Conservation (phyloP, 2,113 vertebrate genomes). For the Platanista minor region DNA sequence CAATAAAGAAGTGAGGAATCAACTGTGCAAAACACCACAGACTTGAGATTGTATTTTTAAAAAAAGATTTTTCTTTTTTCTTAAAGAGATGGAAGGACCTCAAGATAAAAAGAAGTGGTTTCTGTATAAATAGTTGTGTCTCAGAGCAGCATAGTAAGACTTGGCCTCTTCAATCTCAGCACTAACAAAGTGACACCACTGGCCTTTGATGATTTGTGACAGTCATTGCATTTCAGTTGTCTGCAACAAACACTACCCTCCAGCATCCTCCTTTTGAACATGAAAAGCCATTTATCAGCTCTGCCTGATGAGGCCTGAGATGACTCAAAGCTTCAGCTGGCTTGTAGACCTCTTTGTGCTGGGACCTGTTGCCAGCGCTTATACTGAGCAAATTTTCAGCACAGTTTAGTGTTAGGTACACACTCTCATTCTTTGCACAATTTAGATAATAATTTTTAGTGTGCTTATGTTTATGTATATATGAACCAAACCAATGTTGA, state of each 20-base stretch:
- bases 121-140: not conserved
- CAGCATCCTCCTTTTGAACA: not conserved
- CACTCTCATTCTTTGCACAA: not conserved
- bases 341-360: not conserved
- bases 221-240: constrained; percentile 53
- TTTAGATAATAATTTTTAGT: not conserved
- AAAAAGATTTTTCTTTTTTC: not conserved
- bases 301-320: constrained; percentile 31
- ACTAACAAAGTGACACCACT: not conserved
- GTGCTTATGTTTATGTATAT: not conserved
- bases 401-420: not conserved
- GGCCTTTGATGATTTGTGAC: constrained; percentile 56
- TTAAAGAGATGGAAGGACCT: not conserved
- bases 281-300: constrained; percentile 20
- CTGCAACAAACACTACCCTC: not conserved
- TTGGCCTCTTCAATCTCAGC: not conserved
- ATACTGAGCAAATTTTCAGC: not conserved
- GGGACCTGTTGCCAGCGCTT: not conserved
- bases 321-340: not conserved
- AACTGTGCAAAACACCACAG: constrained; percentile 13
- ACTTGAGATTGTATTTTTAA: not conserved
- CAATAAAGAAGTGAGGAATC: constrained; percentile 39
- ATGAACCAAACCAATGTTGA: not conserved
- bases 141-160: not conserved
- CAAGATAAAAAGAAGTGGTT: not conserved